Evolutionary conservation across 2,888 invertebrate species (phyloP), one percentile per base, ranked within the genome.

Genomic region (Agonopterix arenella): DNA sequence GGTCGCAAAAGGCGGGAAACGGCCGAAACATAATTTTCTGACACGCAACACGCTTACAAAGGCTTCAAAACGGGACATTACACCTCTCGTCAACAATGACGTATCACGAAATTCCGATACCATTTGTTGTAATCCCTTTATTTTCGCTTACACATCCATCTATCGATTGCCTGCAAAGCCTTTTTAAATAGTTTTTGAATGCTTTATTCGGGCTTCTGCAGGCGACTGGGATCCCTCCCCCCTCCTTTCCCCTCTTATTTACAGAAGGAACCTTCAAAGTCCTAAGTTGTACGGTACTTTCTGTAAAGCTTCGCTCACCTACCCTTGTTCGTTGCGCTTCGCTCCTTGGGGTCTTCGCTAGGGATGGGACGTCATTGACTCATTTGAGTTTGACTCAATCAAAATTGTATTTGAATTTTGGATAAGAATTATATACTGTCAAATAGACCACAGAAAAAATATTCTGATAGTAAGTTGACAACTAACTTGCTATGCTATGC

Each of bases 181-280:
- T 76, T 72, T 79, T 78, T 79, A 82, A 84, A 84, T 84, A 83
- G 81, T 82, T 84, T 80, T 78, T 70, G 71, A 82, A 79, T 74
- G 74, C 75, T 74, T 75, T 73, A 71, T 67, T 69, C 70, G 60
- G 69, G 64, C 68, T 65, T 72, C 72, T 76, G 76, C 67, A 69
- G 57, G 63, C 69, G 76, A 74, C 70, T 70, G 62, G 28, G 28
- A 28, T 28, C 5, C 28, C 28, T 62, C 55, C 58, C 60, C 52
- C 51, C 55, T 57, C 53, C 64, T 68, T 70, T 71, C 72, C 73
- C 66, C 57, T 76, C 77, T 76, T 84, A 81, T 84, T 82, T 82
- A 81, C 79, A 76, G 74, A 74, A 70, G 72, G 66, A 72, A 72
- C 73, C 76, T 74, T 79, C 75, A 71, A 76, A 80, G 78, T 73